A percentile compares a stretch with the other conserved stretches of the same genome.
These are phyloP conservation scores for Gastracanthus pulcherrimus DNA, from an alignment of 2,888 invertebrate species.

Conservation along the genomic window DNA sequence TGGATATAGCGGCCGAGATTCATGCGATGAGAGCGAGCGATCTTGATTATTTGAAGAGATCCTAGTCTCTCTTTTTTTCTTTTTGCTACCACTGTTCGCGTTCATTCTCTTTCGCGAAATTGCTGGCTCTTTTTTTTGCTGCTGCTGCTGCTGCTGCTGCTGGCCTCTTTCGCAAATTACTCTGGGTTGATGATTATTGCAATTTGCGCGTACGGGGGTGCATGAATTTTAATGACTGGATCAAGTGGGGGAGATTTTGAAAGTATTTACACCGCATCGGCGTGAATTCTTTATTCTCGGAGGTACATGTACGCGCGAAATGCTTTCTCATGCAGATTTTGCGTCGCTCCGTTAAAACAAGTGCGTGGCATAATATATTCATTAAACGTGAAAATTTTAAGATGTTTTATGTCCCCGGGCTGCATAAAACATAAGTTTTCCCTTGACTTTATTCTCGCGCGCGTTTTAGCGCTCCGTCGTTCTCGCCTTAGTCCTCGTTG, in stretches of 20 bases:
- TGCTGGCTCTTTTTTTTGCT: neutral
- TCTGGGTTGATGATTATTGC: too few species aligned
- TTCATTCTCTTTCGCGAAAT: too few species aligned
- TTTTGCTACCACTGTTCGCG: neutral
- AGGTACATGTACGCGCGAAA: too few species aligned
- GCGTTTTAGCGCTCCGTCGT: too few species aligned
- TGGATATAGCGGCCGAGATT: too few species aligned
- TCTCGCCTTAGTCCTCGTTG: too few species aligned
- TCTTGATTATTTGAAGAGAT: constrained; percentile 25
- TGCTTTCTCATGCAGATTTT: neutral
- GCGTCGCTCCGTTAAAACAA: neutral
- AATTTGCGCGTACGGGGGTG: too few species aligned
- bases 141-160: neutral
- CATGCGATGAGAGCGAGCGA: constrained; percentile 19
- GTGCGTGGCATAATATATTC: constrained; percentile 11
- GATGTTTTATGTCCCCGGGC: neutral
- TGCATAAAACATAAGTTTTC: constrained; percentile 34
- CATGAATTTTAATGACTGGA: too few species aligned
- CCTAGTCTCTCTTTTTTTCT: neutral
- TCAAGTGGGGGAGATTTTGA: too few species aligned
- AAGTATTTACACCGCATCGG: too few species aligned
- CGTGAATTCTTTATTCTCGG: too few species aligned
- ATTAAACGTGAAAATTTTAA: constrained; percentile 9
- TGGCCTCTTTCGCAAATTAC: neutral
- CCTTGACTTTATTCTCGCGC: neutral